Base-by-base conservation (phyloP, 1,140 invertebrate genomes). In the Drosophila asahinai region DNA sequence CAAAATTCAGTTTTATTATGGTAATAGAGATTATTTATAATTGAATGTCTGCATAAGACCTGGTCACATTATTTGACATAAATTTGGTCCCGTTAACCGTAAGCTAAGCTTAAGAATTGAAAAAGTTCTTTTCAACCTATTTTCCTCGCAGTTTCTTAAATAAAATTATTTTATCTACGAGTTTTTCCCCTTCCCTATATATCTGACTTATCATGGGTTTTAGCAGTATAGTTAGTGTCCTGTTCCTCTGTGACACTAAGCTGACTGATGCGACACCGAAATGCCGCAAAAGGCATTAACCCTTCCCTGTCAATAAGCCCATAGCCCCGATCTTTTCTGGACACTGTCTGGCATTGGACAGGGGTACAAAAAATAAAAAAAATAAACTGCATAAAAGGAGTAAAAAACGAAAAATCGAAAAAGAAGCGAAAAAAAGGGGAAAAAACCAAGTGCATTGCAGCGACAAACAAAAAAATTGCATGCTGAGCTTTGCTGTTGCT, bases 401-500 rank as follows among this genome's bases (percentile, higher is more conserved):
- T 55, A 55, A 22, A 45, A 60, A 81, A 48, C 33, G 12, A 66
- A 76, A 77, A 55, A 55, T 52, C 40, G 47, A 60, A 40, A 68
- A 65, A 62, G 52, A 49, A 51, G 48, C 61, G 36, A 80, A 83
- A 82, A 68, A 78, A 33, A 61, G 55, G 58, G 60, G 71, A 76
- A 82, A 65, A 78, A 57, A 47, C 59, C 49, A 78, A 83, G 71
- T 83, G 81, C 80, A 82, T 25, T 65, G 51, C 80, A 82, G 42
- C 58, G 60, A 78, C 54, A 67, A 61, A 66, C 43, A 66, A 73
- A 64, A 64, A 68, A 86, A 89, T 38, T 78, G 81, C 83, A 83
- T 83, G 84, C 80, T 83, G 80, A 77, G 83, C 77, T 81, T 73
- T 73, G 70, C 67, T 68, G 59, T 54, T 75, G 64, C 40, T 47